phyloP scores from a whole-genome alignment of 2,888 invertebrate genomes.

The Epistrophella euchroma region DNA sequence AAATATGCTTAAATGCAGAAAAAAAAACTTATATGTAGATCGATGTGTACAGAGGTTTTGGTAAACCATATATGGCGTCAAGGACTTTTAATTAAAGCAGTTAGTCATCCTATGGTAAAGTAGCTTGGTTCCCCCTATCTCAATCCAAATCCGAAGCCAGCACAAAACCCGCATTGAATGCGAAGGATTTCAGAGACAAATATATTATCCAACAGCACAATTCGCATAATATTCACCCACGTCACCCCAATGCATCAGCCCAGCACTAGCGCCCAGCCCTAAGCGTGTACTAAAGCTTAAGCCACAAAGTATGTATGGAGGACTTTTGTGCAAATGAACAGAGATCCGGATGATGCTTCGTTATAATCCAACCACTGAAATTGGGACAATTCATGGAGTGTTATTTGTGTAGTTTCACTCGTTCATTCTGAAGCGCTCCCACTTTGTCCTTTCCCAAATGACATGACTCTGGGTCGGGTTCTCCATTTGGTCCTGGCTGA shows the following conservation, averaged over 20 bases:
- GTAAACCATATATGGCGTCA: constrained; percentile 49
- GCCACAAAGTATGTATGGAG: constrained; percentile 54
- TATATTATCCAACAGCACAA: constrained; percentile 9
- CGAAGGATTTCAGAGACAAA: constrained; percentile 23
- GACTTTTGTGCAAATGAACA: constrained; percentile 42
- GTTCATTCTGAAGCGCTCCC: not conserved
- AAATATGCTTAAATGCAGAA: constrained; percentile 19
- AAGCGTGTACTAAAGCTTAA: not conserved
- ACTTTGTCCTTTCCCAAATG: constrained; percentile 22
- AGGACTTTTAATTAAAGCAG: constrained; percentile 69
- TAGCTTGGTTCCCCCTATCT: not conserved
- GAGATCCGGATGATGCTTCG: constrained; percentile 40
- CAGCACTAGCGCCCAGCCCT: not conserved
- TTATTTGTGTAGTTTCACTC: constrained; percentile 27
- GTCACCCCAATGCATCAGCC: not conserved
- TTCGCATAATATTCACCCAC: not conserved
- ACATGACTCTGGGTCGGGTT: not conserved
- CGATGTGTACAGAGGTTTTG: constrained; percentile 20
- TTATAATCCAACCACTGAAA: constrained; percentile 47
- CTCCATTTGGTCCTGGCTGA: not conserved
- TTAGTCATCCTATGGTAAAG: constrained; percentile 57
- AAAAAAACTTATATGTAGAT: constrained; percentile 10
- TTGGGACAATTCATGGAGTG: constrained; percentile 50
- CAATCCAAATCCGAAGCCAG: not conserved
- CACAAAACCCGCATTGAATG: constrained; percentile 5